Conservation (phyloP, 2,888 invertebrate species). For the Andrena chrysosceles region DNA sequence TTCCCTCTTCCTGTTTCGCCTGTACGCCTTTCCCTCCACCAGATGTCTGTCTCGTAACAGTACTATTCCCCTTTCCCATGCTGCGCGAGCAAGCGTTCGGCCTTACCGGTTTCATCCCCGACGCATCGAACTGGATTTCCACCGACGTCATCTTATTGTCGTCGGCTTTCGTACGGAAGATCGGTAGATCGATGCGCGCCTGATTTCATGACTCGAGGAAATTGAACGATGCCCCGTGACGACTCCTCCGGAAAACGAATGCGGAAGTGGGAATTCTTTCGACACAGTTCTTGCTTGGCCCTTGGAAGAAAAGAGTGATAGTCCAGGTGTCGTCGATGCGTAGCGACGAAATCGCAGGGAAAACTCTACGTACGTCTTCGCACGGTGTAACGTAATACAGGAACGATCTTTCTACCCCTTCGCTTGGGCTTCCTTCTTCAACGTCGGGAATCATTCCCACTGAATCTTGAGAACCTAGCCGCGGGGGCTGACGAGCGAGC, state of each 20-base stretch:
- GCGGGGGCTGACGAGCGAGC: conserved; percentile 38
- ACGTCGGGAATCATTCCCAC: conserved; percentile 62
- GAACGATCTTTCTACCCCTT: neutral
- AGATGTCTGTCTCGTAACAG: neutral
- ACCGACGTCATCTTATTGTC: conserved; percentile 8
- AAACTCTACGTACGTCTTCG: neutral
- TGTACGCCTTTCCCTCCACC: neutral
- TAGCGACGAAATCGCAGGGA: conserved; percentile 1
- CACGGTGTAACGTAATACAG: conserved; percentile 33
- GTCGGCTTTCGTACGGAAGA: conserved; percentile 23
- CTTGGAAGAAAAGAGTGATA: neutral
- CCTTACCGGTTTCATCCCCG: conserved; percentile 7
- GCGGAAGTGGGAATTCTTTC: conserved; percentile 23
- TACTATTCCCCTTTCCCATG: neutral
- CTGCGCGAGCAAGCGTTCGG: conserved; percentile 9
- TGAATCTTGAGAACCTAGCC: conserved; percentile 43
- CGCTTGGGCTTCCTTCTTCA: conserved; percentile 24
- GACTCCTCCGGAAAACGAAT: conserved; percentile 14
- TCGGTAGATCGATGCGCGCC: conserved; percentile 47
- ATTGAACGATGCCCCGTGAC: conserved; percentile 54
- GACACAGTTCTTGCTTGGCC: neutral
- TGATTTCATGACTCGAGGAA: conserved; percentile 53
- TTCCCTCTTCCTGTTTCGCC: conserved; percentile 4
- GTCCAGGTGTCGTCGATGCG: conserved; percentile 10
- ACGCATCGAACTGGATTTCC: conserved; percentile 25